Base-by-base conservation (phyloP, 2,888 invertebrate genomes). In the Drosophila longiperda region DNA sequence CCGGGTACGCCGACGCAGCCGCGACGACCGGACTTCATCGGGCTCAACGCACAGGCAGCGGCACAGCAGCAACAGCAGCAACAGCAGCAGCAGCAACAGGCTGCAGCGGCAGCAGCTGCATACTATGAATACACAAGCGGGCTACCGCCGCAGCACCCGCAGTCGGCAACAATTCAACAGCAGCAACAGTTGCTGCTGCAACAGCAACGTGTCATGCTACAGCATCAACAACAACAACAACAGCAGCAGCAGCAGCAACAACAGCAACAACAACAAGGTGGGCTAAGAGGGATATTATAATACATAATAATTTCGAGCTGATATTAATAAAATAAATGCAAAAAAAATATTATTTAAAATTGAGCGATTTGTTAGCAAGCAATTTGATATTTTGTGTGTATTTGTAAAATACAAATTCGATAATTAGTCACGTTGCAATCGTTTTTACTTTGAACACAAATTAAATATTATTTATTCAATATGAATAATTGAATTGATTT, bases 1-100 rank as follows among this genome's bases (percentile, higher is more conserved):
- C 98, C 97, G 90, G 97, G 97, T 92, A 97, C 97, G 91, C 98
- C 98, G 90, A 97, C 97, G 91, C 97, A 97, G 95, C 96, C 97
- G 87, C 95, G 97, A 91, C 95, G 97, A 84, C 97, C 97, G 69
- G 97, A 97, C 94, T 97, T 97, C 94, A 97, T 97, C 92, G 96
- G 96, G 88, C 96, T 97, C 45, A 92, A 92, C 75, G 89, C 83
- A 89, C 92, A 92, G 92, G 93, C 86, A 78, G 89, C 77, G 80
- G 75, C 89, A 77, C 85, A 91, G 23, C 91, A 89, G 73, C 91
- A 88, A 78, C 89, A 87, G n/a, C n/a, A 89, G 78, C 84, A 91
- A 12, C 92, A 89, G 78, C 76, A 89, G 78, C 84, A 91, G 20
- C 92, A 89, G 48, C 91, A 87, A 23, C 87, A 84, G 52, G 23